Percentiles rank a stretch among this genome's conserved stretches.
These are phyloP conservation scores for Sarcophaga peregrina DNA, from an alignment of 1,140 invertebrate species.

Conservation along the genomic window DNA sequence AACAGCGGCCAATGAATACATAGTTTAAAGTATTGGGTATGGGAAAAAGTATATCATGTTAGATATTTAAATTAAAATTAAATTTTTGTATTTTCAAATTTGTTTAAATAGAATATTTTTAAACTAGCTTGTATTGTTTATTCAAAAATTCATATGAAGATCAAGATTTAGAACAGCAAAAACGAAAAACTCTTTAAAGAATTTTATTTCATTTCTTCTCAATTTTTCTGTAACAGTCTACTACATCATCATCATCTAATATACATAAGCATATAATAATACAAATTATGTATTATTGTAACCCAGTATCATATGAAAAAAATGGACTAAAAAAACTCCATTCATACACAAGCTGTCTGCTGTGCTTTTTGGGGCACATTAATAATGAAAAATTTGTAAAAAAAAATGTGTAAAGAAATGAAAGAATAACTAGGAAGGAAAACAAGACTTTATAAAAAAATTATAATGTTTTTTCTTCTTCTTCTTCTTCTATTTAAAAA, in stretches of 20 bases:
- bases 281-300: not conserved
- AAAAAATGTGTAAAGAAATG: not conserved
- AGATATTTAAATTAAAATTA: no score
- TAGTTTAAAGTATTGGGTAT: not conserved
- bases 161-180: not conserved
- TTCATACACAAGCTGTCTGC: not conserved
- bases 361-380: not conserved
- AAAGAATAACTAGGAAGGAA: not conserved
- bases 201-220: not conserved
- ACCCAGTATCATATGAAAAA: not conserved
- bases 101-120: no score
- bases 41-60: not conserved
- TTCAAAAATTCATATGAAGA: no score
- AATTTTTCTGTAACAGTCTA: not conserved
- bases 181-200: not conserved
- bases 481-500: not conserved
- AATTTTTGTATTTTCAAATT: no score
- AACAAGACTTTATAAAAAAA: not conserved
- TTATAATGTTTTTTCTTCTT: not conserved
- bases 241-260: slow-evolving; percentile 15
- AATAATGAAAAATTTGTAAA: not conserved
- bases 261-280: slow-evolving; percentile 14
- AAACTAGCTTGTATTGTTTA: no score
- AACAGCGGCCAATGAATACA: not conserved
- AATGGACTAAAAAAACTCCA: not conserved